These are phyloP conservation scores for Chiloscyllium punctatum DNA, from an alignment of 2,797 vertebrate species.

Conservation along the genomic window DNA sequence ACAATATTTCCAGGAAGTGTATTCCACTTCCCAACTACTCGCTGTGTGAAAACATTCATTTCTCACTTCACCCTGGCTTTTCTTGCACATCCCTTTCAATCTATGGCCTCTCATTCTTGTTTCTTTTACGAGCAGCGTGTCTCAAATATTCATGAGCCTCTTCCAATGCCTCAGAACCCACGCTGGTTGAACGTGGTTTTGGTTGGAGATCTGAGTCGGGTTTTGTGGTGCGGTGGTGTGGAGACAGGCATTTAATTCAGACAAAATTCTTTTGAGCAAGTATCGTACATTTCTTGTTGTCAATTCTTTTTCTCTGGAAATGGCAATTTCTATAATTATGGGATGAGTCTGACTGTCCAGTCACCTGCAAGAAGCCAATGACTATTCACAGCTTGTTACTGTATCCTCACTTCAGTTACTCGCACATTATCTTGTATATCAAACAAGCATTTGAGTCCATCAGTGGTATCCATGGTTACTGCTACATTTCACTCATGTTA, in stretches of 20 bases:
- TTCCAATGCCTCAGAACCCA: background rate
- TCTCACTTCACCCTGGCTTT: too few relatives aligned
- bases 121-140: too few relatives aligned
- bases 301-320: background rate
- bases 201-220: background rate
- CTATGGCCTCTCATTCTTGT: too few relatives aligned
- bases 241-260: background rate
- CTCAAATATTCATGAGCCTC: background rate
- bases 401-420: background rate
- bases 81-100: too few relatives aligned
- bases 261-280: background rate
- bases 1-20: too few relatives aligned
- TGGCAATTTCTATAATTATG: background rate
- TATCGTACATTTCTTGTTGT: background rate
- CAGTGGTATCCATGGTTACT: background rate
- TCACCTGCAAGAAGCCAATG: background rate
- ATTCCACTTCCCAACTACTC: too few relatives aligned
- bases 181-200: too few relatives aligned
- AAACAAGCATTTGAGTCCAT: background rate
- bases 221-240: background rate
- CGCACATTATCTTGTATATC: background rate
- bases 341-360: background rate
- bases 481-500: background rate
- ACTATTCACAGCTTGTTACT: background rate
- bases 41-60: too few relatives aligned